These are phyloP conservation scores for Perdita meconis DNA, from an alignment of 2,888 invertebrate species.

Conservation along the genomic window DNA sequence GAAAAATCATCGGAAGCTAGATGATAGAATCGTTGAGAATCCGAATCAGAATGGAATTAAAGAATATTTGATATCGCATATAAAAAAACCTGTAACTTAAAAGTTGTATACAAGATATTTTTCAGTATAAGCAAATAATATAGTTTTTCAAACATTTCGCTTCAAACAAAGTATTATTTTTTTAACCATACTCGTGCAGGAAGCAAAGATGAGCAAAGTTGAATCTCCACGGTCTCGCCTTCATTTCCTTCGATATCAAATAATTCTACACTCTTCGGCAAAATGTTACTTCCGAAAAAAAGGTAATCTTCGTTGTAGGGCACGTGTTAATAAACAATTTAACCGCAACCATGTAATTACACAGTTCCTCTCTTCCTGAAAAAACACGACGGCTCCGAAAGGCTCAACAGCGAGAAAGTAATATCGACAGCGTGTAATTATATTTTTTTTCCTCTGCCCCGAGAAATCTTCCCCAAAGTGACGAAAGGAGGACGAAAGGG, in stretches of 20 bases:
- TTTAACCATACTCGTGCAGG: no score
- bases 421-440: conserved; percentile 51
- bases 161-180: no score
- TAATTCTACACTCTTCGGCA: neutral
- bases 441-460: conserved; percentile 13
- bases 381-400: conserved; percentile 11
- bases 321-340: conserved; percentile 48
- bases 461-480: conserved; percentile 22
- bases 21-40: no score
- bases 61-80: no score
- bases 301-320: neutral
- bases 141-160: no score
- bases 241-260: neutral
- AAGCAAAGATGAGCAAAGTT: no score
- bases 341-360: conserved; percentile 33
- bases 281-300: neutral
- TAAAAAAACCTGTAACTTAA: no score
- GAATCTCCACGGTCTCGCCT: neutral
- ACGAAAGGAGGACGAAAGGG: conserved; percentile 41
- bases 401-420: conserved; percentile 23
- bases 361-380: neutral
- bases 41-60: no score
- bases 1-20: no score
- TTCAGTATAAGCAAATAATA: no score
- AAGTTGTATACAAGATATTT: no score